These are phyloP conservation scores for Mythimna impura DNA, from an alignment of 2,888 invertebrate genomes.

Conservation along the genomic window DNA sequence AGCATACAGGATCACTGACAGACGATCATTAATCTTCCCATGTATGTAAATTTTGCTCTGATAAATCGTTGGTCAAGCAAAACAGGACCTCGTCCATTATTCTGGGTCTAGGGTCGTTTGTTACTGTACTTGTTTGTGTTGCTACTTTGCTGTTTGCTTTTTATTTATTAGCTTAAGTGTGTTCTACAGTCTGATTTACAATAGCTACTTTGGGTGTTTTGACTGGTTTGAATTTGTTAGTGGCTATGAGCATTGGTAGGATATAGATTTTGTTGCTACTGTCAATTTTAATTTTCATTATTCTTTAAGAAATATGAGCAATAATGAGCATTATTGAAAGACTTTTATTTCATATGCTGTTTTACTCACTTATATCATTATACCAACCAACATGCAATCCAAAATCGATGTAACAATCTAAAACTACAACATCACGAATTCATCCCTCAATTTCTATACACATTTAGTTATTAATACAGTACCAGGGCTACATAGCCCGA, in stretches of 20 bases:
- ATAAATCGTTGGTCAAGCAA: constrained; percentile 83
- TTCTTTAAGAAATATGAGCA: no score
- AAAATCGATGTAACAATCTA: constrained; percentile 9
- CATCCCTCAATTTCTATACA: constrained; percentile 16
- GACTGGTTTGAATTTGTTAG: constrained; percentile 10
- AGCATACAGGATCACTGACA: constrained; percentile 75
- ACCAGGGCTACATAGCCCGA: constrained; percentile 56
- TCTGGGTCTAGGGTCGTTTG: constrained; percentile 63
- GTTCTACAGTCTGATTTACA: constrained; percentile 44
- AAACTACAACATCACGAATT: constrained; percentile 39
- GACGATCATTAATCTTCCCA: constrained; percentile 81
- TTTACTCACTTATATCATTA: neutral
- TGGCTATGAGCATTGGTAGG: neutral
- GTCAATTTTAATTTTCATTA: neutral
- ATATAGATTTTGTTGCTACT: neutral
- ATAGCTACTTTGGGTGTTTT: neutral
- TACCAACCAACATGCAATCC: neutral
- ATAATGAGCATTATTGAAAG: no score
- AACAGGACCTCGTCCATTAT: constrained; percentile 68
- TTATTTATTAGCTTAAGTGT: constrained; percentile 56
- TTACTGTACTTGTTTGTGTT: constrained; percentile 56
- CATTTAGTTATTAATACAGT: constrained; percentile 44
- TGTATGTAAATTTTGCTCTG: constrained; percentile 84
- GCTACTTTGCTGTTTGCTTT: constrained; percentile 42
- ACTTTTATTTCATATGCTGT: no score